Conservation (phyloP, 2,888 invertebrate species). For the Lamellibrachia satsuma region DNA sequence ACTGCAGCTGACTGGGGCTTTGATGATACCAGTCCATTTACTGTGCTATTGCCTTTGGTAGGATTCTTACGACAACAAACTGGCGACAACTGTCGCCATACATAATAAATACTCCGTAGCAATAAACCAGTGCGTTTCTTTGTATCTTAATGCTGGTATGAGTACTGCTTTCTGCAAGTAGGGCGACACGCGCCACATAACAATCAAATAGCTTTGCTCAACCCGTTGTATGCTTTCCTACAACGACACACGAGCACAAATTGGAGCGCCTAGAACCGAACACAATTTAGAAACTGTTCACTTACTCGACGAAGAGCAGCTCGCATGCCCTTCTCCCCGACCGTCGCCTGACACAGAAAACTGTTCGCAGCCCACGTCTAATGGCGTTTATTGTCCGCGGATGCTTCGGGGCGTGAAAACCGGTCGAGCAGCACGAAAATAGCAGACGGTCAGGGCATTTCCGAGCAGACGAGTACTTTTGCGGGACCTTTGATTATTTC, state of each 20-base stretch:
- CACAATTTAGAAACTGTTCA: neutral
- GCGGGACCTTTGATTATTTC: neutral
- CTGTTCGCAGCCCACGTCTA: neutral
- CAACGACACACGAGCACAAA: neutral
- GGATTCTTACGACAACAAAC: neutral
- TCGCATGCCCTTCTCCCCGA: neutral
- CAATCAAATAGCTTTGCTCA: neutral
- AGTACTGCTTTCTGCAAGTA: neutral
- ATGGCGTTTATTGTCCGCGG: constrained; percentile 8
- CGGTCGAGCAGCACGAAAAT: constrained; percentile 17
- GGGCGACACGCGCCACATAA: constrained; percentile 13
- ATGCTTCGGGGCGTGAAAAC: neutral
- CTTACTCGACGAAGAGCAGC: neutral
- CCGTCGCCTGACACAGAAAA: neutral
- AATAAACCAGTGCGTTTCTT: neutral
- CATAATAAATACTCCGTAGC: neutral
- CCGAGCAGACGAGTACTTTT: neutral
- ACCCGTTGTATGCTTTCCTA: neutral
- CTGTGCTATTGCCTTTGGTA: neutral
- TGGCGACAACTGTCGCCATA: neutral
- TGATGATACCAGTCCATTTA: neutral
- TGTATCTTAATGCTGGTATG: neutral
- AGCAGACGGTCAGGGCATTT: neutral
- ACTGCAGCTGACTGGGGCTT: neutral
- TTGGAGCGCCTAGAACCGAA: neutral